These are phyloP conservation scores for Nemotelus nigrinus DNA, from an alignment of 2,888 invertebrate species.

Conservation along the genomic window DNA sequence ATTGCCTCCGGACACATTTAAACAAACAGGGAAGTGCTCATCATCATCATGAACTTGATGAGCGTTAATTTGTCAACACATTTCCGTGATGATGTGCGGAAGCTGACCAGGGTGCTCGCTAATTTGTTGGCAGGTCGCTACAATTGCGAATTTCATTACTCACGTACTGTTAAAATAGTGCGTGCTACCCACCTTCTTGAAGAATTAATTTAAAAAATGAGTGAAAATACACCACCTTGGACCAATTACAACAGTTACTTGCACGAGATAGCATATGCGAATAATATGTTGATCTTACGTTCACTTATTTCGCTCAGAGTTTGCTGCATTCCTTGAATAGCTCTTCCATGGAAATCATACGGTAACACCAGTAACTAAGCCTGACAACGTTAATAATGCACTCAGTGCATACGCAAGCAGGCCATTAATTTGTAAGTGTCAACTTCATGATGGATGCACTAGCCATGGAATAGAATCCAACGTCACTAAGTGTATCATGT, in stretches of 20 bases:
- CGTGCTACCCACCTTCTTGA: too few relatives aligned
- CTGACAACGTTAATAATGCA: neutral
- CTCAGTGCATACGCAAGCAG: slow-evolving; percentile 6
- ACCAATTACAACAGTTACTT: too few relatives aligned
- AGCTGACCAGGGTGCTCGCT: neutral
- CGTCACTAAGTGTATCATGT: slow-evolving; percentile 34
- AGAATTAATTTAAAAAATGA: too few relatives aligned
- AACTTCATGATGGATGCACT: slow-evolving; percentile 37
- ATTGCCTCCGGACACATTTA: slow-evolving; percentile 13
- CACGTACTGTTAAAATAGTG: neutral
- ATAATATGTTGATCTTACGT: too few relatives aligned
- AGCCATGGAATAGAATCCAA: slow-evolving; percentile 5
- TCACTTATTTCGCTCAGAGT: too few relatives aligned
- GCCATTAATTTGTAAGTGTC: slow-evolving; percentile 39
- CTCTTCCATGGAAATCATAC: too few relatives aligned
- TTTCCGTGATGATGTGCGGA: slow-evolving; percentile 14
- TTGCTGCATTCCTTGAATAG: too few relatives aligned
- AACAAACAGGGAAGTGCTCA: slow-evolving; percentile 36
- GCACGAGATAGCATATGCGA: too few relatives aligned
- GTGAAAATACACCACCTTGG: too few relatives aligned
- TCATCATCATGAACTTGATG: slow-evolving; percentile 42
- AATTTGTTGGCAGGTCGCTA: neutral
- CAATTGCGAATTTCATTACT: neutral
- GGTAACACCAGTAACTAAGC: too few relatives aligned
- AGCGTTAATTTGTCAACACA: slow-evolving; percentile 44